Conservation (phyloP, 1,140 invertebrate species). For the Lepidotrigona ventralis region DNA sequence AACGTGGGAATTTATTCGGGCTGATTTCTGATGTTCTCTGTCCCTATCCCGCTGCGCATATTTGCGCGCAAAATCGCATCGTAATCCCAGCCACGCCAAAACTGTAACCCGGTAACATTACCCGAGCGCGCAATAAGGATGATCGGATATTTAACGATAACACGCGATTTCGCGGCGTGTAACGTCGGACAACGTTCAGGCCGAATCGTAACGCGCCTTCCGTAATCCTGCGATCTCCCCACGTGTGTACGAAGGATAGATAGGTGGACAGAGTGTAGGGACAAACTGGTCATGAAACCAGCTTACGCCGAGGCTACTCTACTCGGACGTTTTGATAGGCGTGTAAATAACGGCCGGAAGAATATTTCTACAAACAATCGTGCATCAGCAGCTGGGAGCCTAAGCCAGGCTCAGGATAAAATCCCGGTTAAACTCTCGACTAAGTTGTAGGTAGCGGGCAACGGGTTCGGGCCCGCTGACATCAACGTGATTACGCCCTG, state of each 20-base stretch:
- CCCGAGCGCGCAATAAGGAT: not conserved
- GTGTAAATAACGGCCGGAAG: constrained; percentile 64
- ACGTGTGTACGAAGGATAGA: not conserved
- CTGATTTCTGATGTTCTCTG: not conserved
- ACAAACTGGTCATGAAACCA: constrained; percentile 47
- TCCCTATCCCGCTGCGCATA: not conserved
- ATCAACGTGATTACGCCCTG: constrained; percentile 20
- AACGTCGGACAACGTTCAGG: constrained; percentile 18
- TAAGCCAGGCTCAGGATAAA: constrained; percentile 48
- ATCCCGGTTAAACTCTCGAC: constrained; percentile 51
- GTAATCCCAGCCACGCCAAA: not conserved
- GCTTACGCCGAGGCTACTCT: constrained; percentile 43
- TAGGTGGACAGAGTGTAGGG: constrained; percentile 10
- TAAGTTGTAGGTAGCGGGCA: constrained; percentile 38
- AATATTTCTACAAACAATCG: constrained; percentile 65
- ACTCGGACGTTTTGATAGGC: constrained; percentile 57
- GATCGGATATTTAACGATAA: not conserved
- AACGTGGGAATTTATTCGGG: not conserved
- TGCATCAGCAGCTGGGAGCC: constrained; percentile 27
- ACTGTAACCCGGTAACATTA: not conserved
- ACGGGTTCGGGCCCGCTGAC: not conserved
- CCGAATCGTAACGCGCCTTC: constrained; percentile 12
- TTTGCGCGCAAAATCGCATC: not conserved
- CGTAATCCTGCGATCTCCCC: constrained; percentile 46
- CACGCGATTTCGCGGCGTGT: constrained; percentile 3